Base-by-base conservation (phyloP, 2,888 invertebrate genomes). In the Nasonovia ribisnigri region DNA sequence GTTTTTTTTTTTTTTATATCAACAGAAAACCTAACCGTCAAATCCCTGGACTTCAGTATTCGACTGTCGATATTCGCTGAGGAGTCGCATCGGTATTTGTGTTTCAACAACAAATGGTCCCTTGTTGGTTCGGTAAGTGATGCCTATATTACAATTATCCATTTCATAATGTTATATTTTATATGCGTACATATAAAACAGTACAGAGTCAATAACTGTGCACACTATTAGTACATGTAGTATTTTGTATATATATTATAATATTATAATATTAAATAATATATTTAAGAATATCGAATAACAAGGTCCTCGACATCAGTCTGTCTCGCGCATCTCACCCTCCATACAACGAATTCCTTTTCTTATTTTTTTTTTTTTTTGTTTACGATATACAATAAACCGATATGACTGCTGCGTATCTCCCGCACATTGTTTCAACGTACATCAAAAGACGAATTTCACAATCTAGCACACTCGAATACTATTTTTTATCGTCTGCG, bases 61-160 rank as follows among this genome's bases (percentile, higher is more conserved):
- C 97, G 96, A 95, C 96, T 97, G 95, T 97, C 97, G 95, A 97
- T 97, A 96, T 96, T 96, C 96, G 97, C 97, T 95, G 97, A 97
- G 96, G 96, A 97, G 95, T 97, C 97, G 95, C 96, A 97, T 96
- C 97, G 97, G 96, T 97, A 97, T 96, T 97, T 97, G 95, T 97
- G 97, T 96, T 97, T 97, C 97, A 97, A 97, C 96, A 96, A 96
- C 96, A 97, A 97, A 95, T 97, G 97, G 96, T 97, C 97, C 96
- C 96, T 97, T 95, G 97, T 97, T 95, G 97, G 97, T 96, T 96
- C 97, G 96, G 97, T 97, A 96, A 96, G 95, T 95, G 36, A 77
- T 77, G 94, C 88, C 48, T 88, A 46, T 46, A 42, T 29, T 13
- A 77, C 36, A 46, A 46, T 88, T 42, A 60, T 60, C n/a, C n/a